Evolutionary conservation across 2,113 vertebrate genomes (phyloP), one percentile per base, ranked within the genome.

Genomic region (Antechinus flavipes): DNA sequence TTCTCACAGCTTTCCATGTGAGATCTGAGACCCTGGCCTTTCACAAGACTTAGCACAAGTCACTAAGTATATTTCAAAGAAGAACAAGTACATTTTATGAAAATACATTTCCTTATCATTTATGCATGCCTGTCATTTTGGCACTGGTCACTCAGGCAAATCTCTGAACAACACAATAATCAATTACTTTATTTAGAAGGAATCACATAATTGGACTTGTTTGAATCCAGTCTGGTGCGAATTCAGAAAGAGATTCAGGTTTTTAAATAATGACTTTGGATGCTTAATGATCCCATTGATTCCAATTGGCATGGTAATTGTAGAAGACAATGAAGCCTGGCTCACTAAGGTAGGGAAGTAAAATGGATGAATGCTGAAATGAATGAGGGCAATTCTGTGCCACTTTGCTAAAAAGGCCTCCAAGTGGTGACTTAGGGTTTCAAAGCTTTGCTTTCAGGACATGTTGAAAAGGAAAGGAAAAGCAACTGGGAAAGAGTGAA

Each of bases 161-260:
- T 30, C 56, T 91, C 90, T 91, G 42, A 24, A 24, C 42, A 9
- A 49, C 58, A 89, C 94, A 9, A 52, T 90, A 2, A 54, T 35
- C 1, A 23, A 93, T 91, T 8, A 89, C 54, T 50, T 23, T 89
- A 35, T n/a, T 92, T 92, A 91, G 91, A 54, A 96, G 95, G 93
- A 91, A 91, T 58, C 91, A 61, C 54, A 10, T 11, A 93, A 94
- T 90, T 94, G 1, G 54, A 91, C 61, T 96, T 90, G 0, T 0
- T 61, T 90, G 76, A 91, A 46, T 47, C 53, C 93, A 93, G 95
- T 52, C 94, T 55, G 96, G 16, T 35, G 12, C 55, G 90, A 47
- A 49, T 58, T 58, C 30, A 96, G 94, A 95, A 94, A 97, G 95
- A 35, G 97, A 95, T 94, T 5, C 0, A 53, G 95, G 91, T 54